A percentile compares a stretch with the other conserved stretches of the same genome.
Conservation (phyloP, 2,797 vertebrate species). For the Borostomias antarcticus region DNA sequence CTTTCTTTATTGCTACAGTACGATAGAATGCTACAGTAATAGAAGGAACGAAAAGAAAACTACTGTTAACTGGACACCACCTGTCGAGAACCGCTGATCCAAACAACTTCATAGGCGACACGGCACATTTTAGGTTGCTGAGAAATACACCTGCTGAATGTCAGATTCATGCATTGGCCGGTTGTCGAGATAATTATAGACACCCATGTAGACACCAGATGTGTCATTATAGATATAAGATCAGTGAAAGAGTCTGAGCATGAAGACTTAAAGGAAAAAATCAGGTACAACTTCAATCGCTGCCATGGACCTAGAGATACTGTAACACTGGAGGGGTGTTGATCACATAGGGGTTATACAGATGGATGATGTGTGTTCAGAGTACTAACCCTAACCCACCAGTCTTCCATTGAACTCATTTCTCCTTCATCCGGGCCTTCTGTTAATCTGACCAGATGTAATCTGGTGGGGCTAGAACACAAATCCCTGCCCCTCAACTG, state of each 20-base stretch:
- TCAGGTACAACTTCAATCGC: constrained; percentile 31
- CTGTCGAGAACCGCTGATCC: too few relatives aligned
- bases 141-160: too few relatives aligned
- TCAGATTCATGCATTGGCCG: too few relatives aligned
- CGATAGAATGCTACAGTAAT: too few relatives aligned
- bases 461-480: constrained; percentile 58
- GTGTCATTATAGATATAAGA: too few relatives aligned
- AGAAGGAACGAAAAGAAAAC: too few relatives aligned
- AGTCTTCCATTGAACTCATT: constrained; percentile 6
- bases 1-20: too few relatives aligned
- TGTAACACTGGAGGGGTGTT: background rate
- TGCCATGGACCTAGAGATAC: background rate
- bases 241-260: constrained; percentile 2
- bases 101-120: too few relatives aligned
- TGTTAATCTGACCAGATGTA: constrained; percentile 72
- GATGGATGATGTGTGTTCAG: background rate
- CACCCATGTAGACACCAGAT: too few relatives aligned
- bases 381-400: background rate
- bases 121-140: too few relatives aligned
- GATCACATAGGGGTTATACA: background rate
- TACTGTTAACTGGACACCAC: too few relatives aligned
- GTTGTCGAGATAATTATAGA: too few relatives aligned
- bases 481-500: constrained; percentile 76
- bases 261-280: constrained; percentile 43
- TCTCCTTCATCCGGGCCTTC: constrained; percentile 55